phyloP scores from a whole-genome alignment of 2,888 invertebrate genomes.

The Coecobrya sp. region DNA sequence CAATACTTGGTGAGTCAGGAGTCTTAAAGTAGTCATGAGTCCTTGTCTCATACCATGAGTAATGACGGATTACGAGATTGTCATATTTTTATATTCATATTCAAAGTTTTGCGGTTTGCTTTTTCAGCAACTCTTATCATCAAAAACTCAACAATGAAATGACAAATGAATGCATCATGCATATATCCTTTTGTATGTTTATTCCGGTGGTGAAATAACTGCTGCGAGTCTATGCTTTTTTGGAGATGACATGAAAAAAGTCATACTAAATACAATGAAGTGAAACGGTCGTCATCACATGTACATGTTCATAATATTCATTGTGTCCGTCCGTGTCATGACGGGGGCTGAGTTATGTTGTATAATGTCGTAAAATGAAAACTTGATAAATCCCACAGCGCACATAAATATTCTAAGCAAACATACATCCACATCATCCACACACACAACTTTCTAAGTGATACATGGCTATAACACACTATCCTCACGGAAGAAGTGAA shows the following conservation, averaged over 20 bases:
- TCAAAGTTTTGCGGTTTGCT: constrained; percentile 12
- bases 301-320: background rate
- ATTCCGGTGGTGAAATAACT: background rate
- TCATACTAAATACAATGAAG: background rate
- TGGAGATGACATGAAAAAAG: constrained; percentile 29
- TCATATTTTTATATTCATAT: background rate
- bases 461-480: background rate
- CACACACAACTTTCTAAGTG: background rate
- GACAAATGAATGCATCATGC: constrained; percentile 1
- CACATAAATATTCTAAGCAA: constrained; percentile 60
- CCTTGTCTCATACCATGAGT: background rate
- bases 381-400: constrained; percentile 68
- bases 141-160: background rate
- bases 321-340: constrained; percentile 5
- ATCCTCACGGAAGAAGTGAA: constrained; percentile 38
- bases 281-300: constrained; percentile 4
- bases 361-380: constrained; percentile 70
- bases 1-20: background rate
- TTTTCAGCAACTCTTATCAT: background rate
- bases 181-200: background rate
- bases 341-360: constrained; percentile 10
- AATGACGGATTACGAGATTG: constrained; percentile 4
- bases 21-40: constrained; percentile 11
- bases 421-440: background rate
- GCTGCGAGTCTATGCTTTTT: background rate